Percentiles rank a stretch among this genome's conserved stretches.
These are phyloP conservation scores for Diuraphis noxia DNA, from an alignment of 1,140 invertebrate species.

Conservation along the genomic window DNA sequence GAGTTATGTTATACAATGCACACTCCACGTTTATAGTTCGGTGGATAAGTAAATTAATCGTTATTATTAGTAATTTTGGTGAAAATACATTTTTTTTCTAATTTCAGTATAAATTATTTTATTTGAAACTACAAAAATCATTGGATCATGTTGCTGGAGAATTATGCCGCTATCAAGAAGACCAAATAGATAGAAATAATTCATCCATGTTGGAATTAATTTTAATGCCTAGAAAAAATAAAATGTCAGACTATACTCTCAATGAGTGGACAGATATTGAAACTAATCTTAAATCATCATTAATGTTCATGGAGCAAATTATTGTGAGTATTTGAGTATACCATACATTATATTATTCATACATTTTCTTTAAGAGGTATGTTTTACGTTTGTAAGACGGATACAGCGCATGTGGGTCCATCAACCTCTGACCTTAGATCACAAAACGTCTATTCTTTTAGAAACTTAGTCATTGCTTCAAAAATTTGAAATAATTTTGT, in stretches of 20 bases:
- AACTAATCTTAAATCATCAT: constrained; percentile 24
- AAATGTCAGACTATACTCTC: constrained; percentile 5
- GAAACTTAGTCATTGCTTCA: too few species aligned
- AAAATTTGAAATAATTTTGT: too few species aligned
- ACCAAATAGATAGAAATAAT: not conserved
- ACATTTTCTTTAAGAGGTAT: too few species aligned
- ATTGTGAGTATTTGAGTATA: constrained; percentile 3
- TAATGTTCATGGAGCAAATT: constrained; percentile 40
- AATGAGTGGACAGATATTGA: constrained; percentile 29
- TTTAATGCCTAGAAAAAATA: not conserved
- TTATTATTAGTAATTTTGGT: not conserved
- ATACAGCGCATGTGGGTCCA: too few species aligned
- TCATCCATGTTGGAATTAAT: not conserved
- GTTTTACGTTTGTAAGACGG: too few species aligned
- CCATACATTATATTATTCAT: too few species aligned
- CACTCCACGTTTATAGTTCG: too few species aligned
- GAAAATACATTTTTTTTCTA: not conserved
- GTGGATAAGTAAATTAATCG: not conserved
- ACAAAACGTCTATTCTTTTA: too few species aligned
- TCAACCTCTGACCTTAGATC: too few species aligned
- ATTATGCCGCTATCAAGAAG: constrained; percentile 28
- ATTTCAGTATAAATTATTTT: constrained; percentile 41
- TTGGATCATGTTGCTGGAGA: not conserved
- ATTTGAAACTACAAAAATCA: constrained; percentile 28
- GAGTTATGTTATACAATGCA: too few species aligned